Evolutionary conservation across 2,888 invertebrate species (phyloP), one percentile per base, ranked within the genome.

Genomic region (Caenorhabditis sp.): DNA sequence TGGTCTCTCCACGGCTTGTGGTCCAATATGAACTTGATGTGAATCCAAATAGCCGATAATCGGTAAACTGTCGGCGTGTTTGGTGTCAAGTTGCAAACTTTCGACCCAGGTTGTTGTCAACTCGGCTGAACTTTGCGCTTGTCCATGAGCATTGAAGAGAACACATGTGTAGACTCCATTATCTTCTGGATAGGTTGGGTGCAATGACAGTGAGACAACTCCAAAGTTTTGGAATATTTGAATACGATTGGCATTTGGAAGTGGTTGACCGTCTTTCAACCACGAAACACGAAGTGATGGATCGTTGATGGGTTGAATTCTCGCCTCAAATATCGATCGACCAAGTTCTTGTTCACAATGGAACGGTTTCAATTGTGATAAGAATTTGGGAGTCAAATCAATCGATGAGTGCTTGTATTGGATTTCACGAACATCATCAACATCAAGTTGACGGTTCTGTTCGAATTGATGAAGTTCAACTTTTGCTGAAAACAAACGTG

Each of bases 221-320:
- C 88, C 88, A 64, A 88, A 88, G 77, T 86, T 84, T 77, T 87
- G 83, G 65, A 79, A 77, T 19, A 78, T 82, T 76, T 81, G 84
- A 37, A 87, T 87, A 21, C 87, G 74, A 87, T 85, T 84, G 87
- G 90, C 90, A 81, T 88, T 88, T 62, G 87, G 87, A 21, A 90
- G 83, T 14, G 89, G 88, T 57, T 88, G 82, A n/a, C 89, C 89
- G 83, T 90, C 89, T 76, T 85, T 85, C 37, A 86, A 81, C 86
- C 86, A 86, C 8, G 78, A 78, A 19, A 87, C 86, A 21, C 78
- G 92, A 93, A 96, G 92, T 2, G 94, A 93, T 0, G 94, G 91
- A 89, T 96, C 96, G 17, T 95, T 95, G 21, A 95, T 95, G 2
- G 96, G 95, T 85, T 95, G 95, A 72, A 96, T 90, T 58, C 95